Evolutionary conservation across 1,140 invertebrate species (phyloP).

Genomic region (Drosophila baimaii): DNA sequence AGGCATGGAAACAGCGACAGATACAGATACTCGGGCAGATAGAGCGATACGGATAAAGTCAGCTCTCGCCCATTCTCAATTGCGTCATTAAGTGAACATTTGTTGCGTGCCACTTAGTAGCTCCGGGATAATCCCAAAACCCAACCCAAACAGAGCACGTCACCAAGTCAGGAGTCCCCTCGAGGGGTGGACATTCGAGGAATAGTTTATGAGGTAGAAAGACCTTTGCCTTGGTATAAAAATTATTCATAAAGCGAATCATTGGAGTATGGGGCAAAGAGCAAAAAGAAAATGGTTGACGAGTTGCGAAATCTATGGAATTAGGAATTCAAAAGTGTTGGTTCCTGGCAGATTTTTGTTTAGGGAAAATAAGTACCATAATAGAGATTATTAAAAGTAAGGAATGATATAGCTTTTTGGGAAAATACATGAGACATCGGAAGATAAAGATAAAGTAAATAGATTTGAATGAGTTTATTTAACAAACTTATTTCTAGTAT

Average conservation of each 20-base stretch:
- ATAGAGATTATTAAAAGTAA: not conserved
- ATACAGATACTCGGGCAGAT: slow-evolving; percentile 17
- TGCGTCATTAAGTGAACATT: slow-evolving; percentile 64
- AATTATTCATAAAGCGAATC: not conserved
- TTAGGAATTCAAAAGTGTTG: not conserved
- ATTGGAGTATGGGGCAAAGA: not conserved
- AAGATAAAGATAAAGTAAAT: no score
- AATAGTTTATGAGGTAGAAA: slow-evolving; percentile 17
- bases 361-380: not conserved
- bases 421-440: not conserved
- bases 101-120: slow-evolving; percentile 67
- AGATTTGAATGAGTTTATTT: slow-evolving; percentile 21
- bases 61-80: slow-evolving; percentile 34
- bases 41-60: slow-evolving; percentile 9
- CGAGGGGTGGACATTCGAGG: slow-evolving; percentile 5
- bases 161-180: not conserved
- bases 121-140: slow-evolving; percentile 23
- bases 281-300: not conserved
- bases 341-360: not conserved
- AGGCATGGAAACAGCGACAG: slow-evolving; percentile 1
- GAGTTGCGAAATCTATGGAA: not conserved
- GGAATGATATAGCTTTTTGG: not conserved
- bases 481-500: slow-evolving; percentile 17
- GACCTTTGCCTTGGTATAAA: not conserved
- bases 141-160: slow-evolving; percentile 8